phyloP scores from a whole-genome alignment of 1,140 invertebrate genomes.

The Drosophila auraria region DNA sequence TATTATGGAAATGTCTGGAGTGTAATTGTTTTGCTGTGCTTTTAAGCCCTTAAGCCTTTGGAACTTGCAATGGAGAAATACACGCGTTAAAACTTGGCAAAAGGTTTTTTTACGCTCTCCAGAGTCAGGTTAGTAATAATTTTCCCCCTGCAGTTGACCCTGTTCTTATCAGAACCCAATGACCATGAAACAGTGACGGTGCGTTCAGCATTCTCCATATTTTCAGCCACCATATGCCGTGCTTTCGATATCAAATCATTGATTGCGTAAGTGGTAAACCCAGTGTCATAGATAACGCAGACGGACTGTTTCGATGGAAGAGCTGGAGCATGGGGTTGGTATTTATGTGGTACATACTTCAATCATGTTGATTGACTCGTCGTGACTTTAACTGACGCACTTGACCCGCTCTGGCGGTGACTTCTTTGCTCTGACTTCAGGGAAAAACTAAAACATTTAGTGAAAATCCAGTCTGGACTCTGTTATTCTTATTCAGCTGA shows the following conservation, averaged over 20 bases:
- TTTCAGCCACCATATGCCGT: constrained; percentile 29
- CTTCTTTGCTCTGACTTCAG: constrained; percentile 22
- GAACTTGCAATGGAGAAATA: not conserved
- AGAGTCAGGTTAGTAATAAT: not conserved
- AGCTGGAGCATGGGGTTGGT: not conserved
- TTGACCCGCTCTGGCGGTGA: constrained; percentile 8
- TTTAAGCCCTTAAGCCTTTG: not conserved
- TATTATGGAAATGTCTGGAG: not conserved
- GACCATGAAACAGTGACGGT: constrained; percentile 35
- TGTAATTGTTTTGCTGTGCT: not conserved
- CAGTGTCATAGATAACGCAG: constrained; percentile 26
- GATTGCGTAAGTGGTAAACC: constrained; percentile 44
- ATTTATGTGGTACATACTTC: constrained; percentile 42
- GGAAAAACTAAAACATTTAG: constrained; percentile 18
- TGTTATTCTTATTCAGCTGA: constrained; percentile 23
- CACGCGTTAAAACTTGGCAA: not conserved
- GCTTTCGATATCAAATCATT: constrained; percentile 41
- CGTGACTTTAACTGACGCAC: constrained; percentile 6
- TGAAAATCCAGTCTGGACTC: not conserved
- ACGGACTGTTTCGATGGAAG: not conserved
- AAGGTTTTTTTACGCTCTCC: not conserved
- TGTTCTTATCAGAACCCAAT: constrained; percentile 17
- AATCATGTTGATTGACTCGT: constrained; percentile 48
- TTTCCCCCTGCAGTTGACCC: constrained; percentile 12
- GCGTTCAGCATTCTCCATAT: constrained; percentile 3